Base-by-base conservation (phyloP, 2,113 vertebrate species). In the Tragelaphus scriptus region DNA sequence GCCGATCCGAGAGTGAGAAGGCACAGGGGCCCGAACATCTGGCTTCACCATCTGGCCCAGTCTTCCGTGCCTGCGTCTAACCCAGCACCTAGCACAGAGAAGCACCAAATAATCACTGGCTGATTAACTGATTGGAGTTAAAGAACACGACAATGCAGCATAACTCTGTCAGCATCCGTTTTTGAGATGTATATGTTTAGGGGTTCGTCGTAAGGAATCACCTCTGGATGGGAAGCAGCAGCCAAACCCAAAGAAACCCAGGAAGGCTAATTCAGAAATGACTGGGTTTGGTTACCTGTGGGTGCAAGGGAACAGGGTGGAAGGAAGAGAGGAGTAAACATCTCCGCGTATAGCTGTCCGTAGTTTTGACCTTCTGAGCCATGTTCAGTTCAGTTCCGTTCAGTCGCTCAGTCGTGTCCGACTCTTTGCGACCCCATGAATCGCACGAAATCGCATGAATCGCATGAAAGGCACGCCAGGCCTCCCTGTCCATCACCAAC, bases 141-240 rank as follows among this genome's bases (percentile, higher is more conserved):
- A 68, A 49, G 7, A 40, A 53, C 11, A 55, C 6, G 17, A 68
- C 49, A 44, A 49, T 1, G 0, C n/a, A 21, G 75, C 44, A 13
- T 61, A 16, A 36, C 44, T 61, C 25, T 36, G 30, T 23, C 75
- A 51, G 56, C n/a, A 5, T 56, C 61, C 2, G 3, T 56, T 17
- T 71, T 53, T 53, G 26, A 82, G 32, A 65, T 13, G 28, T 17
- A 7, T 2, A 12, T 25, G 80, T 63, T 85, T 61, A 13, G 49
- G 19, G 32, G 26, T 68, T 68, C 8, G 2, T 3, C 1, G 5
- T 17, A 32, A 47, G 61, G 49, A 71, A 56, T 12, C 1, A 0
- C 55, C 28, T 56, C 91, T 8, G 26, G 61, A 51, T 16, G 26
- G 51, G 49, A 17, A 71, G 61, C 28, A 12, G 36, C 44, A 28